Evolutionary conservation across 2,113 vertebrate species (phyloP).

Genomic region (Peromyscus maniculatus): DNA sequence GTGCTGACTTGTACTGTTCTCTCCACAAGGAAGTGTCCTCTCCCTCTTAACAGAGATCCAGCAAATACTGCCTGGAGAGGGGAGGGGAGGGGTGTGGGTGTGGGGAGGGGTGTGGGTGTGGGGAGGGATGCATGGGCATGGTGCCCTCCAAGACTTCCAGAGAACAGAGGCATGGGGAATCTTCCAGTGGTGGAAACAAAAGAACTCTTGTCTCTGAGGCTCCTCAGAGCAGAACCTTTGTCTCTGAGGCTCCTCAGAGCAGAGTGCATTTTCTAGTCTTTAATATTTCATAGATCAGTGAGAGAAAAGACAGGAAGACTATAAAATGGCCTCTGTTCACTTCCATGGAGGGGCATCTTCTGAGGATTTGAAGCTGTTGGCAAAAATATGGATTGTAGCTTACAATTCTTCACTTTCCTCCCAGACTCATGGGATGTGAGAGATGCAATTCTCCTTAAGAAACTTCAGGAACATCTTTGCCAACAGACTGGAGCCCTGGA

Average conservation of each 20-base stretch:
- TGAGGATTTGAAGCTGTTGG: background rate
- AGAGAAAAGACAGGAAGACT: background rate
- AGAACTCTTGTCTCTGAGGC: background rate
- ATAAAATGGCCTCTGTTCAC: background rate
- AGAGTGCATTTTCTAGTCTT: background rate
- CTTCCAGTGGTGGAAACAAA: background rate
- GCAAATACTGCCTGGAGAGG: background rate
- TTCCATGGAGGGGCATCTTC: background rate
- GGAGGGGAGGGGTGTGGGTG: background rate
- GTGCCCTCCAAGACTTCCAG: background rate
- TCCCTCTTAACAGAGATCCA: background rate
- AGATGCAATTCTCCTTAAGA: background rate
- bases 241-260: background rate
- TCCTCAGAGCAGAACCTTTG: background rate
- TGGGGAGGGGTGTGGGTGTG: no score
- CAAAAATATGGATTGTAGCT: background rate
- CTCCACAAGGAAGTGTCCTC: background rate
- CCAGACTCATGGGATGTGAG: background rate
- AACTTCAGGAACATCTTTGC: background rate
- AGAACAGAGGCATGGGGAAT: background rate
- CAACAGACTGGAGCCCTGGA: background rate
- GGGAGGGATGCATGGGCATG: fast-evolving
- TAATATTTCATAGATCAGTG: background rate
- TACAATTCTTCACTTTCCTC: background rate
- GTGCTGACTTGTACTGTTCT: background rate